These are phyloP conservation scores for Julus scanicus DNA, from an alignment of 2,888 invertebrate species.

Conservation along the genomic window DNA sequence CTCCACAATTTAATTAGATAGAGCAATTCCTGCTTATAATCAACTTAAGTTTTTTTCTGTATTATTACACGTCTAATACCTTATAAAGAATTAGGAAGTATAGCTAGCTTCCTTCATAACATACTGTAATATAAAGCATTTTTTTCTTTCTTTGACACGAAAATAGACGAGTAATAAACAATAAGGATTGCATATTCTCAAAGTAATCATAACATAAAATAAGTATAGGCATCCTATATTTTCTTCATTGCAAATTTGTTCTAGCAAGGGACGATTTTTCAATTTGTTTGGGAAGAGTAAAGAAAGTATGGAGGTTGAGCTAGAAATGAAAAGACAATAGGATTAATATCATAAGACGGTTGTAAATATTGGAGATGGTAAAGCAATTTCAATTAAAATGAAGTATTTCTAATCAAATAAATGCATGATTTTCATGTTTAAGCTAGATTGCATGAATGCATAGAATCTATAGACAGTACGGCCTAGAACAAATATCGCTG, in stretches of 20 bases:
- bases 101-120: neutral
- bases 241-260: slow-evolving; percentile 11
- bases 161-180: slow-evolving; percentile 10
- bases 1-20: slow-evolving; percentile 21
- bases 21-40: neutral
- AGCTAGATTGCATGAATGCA: neutral
- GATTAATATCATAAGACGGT: slow-evolving; percentile 20
- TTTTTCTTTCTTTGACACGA: neutral
- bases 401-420: slow-evolving; percentile 36
- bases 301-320: neutral
- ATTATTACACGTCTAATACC: neutral
- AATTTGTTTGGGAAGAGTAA: neutral
- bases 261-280: neutral
- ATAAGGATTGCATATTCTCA: slow-evolving; percentile 13
- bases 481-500: neutral
- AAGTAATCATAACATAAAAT: neutral
- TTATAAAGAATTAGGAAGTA: neutral
- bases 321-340: neutral
- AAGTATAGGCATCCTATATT: neutral
- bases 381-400: slow-evolving; percentile 8
- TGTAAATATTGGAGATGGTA: slow-evolving; percentile 24
- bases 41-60: neutral
- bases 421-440: neutral
- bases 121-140: neutral
- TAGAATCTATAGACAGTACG: neutral